Percentiles rank a stretch among this genome's conserved stretches.
Conservation (phyloP, 2,113 vertebrate species). For the Psilopsiagon aurifrons region DNA sequence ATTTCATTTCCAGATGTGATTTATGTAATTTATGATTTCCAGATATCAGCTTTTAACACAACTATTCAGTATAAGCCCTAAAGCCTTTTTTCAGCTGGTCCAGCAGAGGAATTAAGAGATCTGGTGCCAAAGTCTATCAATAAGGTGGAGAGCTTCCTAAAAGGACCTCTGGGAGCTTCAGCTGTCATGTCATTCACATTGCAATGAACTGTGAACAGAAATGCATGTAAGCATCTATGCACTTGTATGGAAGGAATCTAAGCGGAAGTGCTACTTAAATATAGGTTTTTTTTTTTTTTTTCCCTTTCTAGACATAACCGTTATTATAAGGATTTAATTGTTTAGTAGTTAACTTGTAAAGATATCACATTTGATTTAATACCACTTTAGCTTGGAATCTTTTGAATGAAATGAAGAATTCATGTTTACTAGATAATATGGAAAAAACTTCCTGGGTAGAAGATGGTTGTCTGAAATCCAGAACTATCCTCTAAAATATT, state of each 20-base stretch:
- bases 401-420: neutral
- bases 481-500: neutral
- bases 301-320: neutral
- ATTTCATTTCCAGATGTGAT: neutral
- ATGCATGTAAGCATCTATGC: rapidly evolving
- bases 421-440: neutral
- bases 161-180: rapidly evolving
- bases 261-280: neutral
- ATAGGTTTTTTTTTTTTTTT: neutral
- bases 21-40: neutral
- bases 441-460: neutral
- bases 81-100: neutral
- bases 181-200: neutral
- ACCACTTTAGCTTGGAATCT: neutral
- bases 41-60: neutral
- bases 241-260: neutral
- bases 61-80: neutral
- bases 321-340: neutral
- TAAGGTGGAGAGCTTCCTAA: neutral
- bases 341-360: neutral
- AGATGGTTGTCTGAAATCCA: neutral
- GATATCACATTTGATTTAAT: neutral
- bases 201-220: neutral
- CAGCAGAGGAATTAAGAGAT: neutral
- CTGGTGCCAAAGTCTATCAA: neutral